Evolutionary conservation across 1,140 invertebrate genomes (phyloP).

Genomic region (Asbolus verrucosus): DNA sequence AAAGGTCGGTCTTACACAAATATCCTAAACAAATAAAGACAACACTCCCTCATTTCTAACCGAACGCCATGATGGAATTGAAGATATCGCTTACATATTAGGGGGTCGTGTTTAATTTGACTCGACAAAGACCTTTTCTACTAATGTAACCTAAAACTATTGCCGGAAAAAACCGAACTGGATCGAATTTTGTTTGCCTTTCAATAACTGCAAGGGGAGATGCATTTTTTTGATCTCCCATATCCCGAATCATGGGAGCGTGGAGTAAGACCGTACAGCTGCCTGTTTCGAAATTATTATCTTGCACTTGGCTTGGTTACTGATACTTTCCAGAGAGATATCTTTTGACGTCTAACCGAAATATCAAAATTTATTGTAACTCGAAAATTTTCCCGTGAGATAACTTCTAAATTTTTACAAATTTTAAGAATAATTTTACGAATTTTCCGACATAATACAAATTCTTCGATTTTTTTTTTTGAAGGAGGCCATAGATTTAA

Average conservation of each 20-base stretch:
- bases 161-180: slow-evolving; percentile 9
- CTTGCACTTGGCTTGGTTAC: no score
- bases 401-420: no score
- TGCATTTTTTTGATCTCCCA: not conserved
- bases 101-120: slow-evolving; percentile 44
- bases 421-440: no score
- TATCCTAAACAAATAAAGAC: slow-evolving; percentile 55
- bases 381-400: no score
- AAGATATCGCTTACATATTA: slow-evolving; percentile 53
- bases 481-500: no score
- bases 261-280: not conserved
- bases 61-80: slow-evolving; percentile 48
- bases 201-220: slow-evolving; percentile 3
- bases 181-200: slow-evolving; percentile 33
- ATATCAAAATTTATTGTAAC: no score
- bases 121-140: slow-evolving; percentile 44
- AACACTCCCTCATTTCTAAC: slow-evolving; percentile 50
- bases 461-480: no score
- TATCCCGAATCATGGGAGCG: no score
- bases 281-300: not conserved
- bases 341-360: no score
- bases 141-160: slow-evolving; percentile 35
- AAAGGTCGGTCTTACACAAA: slow-evolving; percentile 52
- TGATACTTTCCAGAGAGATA: no score
- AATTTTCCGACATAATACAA: no score